Evolutionary conservation across 2,113 vertebrate genomes (phyloP).

Genomic region (Procavia capensis): DNA sequence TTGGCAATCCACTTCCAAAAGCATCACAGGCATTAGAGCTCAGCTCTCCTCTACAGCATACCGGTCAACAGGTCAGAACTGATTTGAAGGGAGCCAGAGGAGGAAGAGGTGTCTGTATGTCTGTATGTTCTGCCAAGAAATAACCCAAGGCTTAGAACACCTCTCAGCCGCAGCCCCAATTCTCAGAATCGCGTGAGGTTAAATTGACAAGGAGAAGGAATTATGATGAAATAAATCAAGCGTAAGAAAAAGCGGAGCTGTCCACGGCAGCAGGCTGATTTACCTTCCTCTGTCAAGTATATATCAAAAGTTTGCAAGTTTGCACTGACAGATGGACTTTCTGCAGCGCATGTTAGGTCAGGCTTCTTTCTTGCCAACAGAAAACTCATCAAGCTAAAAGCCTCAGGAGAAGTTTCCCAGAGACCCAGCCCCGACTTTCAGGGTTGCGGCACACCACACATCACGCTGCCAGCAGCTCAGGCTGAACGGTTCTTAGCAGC

Average conservation of each 20-base stretch:
- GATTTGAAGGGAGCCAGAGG: background rate
- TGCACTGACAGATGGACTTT: background rate
- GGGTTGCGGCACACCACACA: background rate
- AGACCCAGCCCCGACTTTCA: constrained; percentile 62
- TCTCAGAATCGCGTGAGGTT: background rate
- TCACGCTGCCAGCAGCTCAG: background rate
- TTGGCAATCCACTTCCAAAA: background rate
- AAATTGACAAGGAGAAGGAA: background rate
- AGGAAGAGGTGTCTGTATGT: background rate
- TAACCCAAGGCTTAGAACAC: constrained; percentile 7
- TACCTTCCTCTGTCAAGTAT: background rate
- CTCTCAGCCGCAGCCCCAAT: background rate
- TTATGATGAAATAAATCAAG: background rate
- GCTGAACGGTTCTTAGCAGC: constrained; percentile 50
- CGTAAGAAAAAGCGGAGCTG: background rate
- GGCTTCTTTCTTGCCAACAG: constrained; percentile 51
- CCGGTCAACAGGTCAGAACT: background rate
- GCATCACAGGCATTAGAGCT: background rate
- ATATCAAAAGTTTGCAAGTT: background rate
- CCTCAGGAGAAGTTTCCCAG: constrained; percentile 47
- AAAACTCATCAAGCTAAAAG: constrained; percentile 76
- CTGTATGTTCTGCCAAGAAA: background rate
- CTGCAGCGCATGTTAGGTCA: constrained; percentile 35
- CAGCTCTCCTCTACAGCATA: background rate
- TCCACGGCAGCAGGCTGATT: background rate